Evolutionary conservation across 64 coral and sea anemone species (phyloP).

Genomic region (Platygyra sinensis): DNA sequence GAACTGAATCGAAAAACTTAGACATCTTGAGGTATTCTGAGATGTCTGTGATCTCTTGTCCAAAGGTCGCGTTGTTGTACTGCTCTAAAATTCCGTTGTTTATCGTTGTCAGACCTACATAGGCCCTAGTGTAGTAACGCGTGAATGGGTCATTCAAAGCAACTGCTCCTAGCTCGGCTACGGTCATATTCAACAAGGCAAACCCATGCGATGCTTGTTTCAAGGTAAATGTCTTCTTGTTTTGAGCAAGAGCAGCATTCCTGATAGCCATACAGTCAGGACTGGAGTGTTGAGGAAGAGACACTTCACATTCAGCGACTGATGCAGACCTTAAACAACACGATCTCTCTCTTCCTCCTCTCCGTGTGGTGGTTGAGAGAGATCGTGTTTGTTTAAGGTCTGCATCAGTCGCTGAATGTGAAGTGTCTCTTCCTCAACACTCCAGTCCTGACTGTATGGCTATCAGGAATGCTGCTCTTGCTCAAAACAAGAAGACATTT

Average conservation of each 20-base stretch:
- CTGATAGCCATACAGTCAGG: background rate
- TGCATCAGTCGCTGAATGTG: background rate
- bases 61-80: conserved; percentile 12
- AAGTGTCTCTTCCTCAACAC: conserved; percentile 22
- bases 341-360: too few relatives aligned
- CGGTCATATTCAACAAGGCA: conserved; percentile 8
- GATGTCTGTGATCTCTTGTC: background rate
- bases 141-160: background rate
- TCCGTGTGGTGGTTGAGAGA: too few relatives aligned
- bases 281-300: conserved; percentile 12
- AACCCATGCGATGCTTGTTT: background rate
- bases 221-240: background rate
- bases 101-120: background rate
- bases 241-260: background rate
- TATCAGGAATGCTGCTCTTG: background rate
- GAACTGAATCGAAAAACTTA: background rate
- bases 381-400: background rate
- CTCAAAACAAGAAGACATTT: background rate
- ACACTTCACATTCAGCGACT: conserved; percentile 1
- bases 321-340: background rate
- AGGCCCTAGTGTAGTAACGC: background rate
- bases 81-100: background rate
- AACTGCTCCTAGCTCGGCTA: background rate
- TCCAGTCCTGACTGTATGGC: background rate
- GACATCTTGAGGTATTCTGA: conserved; percentile 2